phyloP scores from a whole-genome alignment of 2,113 vertebrate genomes.

The Periophthalmodon schlosseri region DNA sequence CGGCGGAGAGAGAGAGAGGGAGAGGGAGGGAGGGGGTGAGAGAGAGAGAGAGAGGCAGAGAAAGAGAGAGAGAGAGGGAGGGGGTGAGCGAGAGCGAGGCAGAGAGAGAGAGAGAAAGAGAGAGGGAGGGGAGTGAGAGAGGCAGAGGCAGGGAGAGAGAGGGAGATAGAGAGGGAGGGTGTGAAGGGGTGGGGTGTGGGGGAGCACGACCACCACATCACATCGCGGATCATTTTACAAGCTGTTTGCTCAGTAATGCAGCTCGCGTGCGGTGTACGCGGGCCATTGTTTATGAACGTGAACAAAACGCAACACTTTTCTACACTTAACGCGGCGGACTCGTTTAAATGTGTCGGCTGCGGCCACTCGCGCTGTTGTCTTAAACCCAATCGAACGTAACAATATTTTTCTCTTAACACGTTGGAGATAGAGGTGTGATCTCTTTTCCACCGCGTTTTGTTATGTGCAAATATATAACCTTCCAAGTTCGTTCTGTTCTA shows the following conservation, averaged over 20 bases:
- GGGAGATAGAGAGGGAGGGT: background rate
- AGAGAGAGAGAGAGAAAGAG: conserved; percentile 6
- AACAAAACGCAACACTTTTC: background rate
- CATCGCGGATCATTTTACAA: background rate
- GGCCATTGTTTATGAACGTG: background rate
- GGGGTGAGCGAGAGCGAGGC: background rate
- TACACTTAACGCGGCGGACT: background rate
- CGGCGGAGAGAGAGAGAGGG: conserved; percentile 21
- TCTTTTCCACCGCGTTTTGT: too few relatives aligned
- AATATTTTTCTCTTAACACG: too few relatives aligned
- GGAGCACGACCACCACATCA: conserved; percentile 24
- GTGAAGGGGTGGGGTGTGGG: background rate
- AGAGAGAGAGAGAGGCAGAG: too few relatives aligned
- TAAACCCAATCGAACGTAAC: background rate
- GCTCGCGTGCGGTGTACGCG: background rate
- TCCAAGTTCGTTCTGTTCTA: too few relatives aligned
- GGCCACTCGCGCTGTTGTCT: background rate
- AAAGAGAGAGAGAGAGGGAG: too few relatives aligned
- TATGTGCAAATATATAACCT: too few relatives aligned
- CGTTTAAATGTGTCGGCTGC: background rate
- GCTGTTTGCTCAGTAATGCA: conserved; percentile 1
- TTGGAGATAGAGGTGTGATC: too few relatives aligned
- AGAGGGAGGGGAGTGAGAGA: background rate
- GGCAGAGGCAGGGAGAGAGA: background rate
- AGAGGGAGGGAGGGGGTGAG: background rate